These are phyloP conservation scores for Drosophila sordidula DNA, from an alignment of 2,888 invertebrate genomes.

Conservation along the genomic window DNA sequence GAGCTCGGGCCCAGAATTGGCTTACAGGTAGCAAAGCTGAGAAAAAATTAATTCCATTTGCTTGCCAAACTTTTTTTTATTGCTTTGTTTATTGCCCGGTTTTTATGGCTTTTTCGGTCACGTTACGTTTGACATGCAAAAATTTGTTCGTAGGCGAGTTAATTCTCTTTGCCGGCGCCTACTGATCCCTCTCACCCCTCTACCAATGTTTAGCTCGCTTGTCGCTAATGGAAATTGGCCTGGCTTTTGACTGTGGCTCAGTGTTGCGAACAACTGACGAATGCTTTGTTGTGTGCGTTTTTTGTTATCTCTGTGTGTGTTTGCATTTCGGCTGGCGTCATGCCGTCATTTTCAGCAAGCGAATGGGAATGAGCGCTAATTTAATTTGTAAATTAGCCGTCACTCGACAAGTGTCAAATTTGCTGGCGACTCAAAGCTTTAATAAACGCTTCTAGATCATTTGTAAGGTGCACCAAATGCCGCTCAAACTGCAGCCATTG, in stretches of 20 bases:
- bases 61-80: slow-evolving; percentile 47
- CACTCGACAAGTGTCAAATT: slow-evolving; percentile 49
- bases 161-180: slow-evolving; percentile 28
- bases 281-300: slow-evolving; percentile 52
- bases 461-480: slow-evolving; percentile 17
- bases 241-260: slow-evolving; percentile 17
- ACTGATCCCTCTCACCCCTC: background rate
- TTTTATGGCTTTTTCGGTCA: slow-evolving; percentile 45
- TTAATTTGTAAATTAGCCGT: slow-evolving; percentile 77
- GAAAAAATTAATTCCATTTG: slow-evolving; percentile 51
- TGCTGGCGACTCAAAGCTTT: slow-evolving; percentile 36
- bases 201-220: slow-evolving; percentile 11
- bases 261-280: slow-evolving; percentile 61
- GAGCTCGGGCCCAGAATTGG: background rate
- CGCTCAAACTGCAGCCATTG: slow-evolving; percentile 1
- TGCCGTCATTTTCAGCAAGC: slow-evolving; percentile 56
- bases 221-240: slow-evolving; percentile 63
- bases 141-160: slow-evolving; percentile 36
- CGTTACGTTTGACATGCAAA: slow-evolving; percentile 64
- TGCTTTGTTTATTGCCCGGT: slow-evolving; percentile 36
- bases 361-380: slow-evolving; percentile 75
- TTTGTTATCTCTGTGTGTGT: slow-evolving; percentile 10
- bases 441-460: slow-evolving; percentile 31
- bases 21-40: slow-evolving; percentile 32
- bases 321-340: slow-evolving; percentile 67